Base-by-base conservation (phyloP, 2,113 vertebrate species). In the Maccullochella peelii region DNA sequence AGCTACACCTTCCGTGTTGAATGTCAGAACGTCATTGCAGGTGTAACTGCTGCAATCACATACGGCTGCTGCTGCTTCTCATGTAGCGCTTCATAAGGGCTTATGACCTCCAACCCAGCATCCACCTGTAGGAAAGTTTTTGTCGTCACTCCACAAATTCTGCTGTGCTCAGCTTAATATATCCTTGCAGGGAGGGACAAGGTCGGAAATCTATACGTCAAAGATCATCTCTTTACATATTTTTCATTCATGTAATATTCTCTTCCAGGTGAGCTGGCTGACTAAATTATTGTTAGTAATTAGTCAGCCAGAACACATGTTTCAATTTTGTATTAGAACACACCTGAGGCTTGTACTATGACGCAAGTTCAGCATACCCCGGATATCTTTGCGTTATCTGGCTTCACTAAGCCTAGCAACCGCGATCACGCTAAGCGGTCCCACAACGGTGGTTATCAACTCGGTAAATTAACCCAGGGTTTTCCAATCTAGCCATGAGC, bases 11-110 rank as follows among this genome's bases (percentile, higher is more conserved):
- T 12, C 49, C 5, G 0, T 71, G 40, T 75, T 68, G 33, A 57
- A 47, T 0, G 44, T 79, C 65, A 72, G 33, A 62, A 47, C 8
- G 44, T 81, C 58, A 76, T 20, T 42, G 42, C 42, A 67, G 74
- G 49, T 58, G 27, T 61, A 27, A 69, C 50, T 38, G 54, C 49
- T 73, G 61, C 47, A 50, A 49, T 27, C 18, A 69, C 47, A 52
- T 70, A 42, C 38, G 38, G 71, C 49, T 75, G 57, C 54, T 11
- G 33, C 18, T 58, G 25, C 55, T 69, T 59, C 47, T 59, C n/a
- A 40, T 30, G 49, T 42, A 20, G 14, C 20, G 42, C 75, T 18
- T 8, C 62, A 58, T 76, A 8, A 49, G 63, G 38, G 63, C 57
- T 25, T 5, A 63, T 49, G 6, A 23, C 52, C 52, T 58, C 61